Percentiles rank a stretch among this genome's conserved stretches.
These are phyloP conservation scores for Minunthozetes semirufus DNA, from an alignment of 2,888 invertebrate species.

Conservation along the genomic window DNA sequence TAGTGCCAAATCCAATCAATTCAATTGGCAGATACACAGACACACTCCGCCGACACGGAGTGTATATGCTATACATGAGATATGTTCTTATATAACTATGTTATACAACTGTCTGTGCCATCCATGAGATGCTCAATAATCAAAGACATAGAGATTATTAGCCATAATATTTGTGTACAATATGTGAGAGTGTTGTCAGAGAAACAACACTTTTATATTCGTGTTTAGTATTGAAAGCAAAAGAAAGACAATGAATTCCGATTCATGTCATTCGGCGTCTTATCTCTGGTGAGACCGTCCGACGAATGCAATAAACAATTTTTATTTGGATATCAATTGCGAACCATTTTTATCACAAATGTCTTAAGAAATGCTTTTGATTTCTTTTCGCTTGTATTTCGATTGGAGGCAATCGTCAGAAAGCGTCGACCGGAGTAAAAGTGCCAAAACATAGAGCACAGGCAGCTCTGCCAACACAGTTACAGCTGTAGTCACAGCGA, in stretches of 20 bases:
- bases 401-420: not conserved
- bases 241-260: not conserved
- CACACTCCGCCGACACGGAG: not conserved
- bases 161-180: not conserved
- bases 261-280: conserved; percentile 15
- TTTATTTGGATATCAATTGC: conserved; percentile 14
- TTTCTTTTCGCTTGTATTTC: not conserved
- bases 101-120: too few species aligned
- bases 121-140: not conserved
- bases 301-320: conserved; percentile 3
- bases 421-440: not conserved
- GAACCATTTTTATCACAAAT: not conserved
- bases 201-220: not conserved
- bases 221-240: not conserved
- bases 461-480: not conserved
- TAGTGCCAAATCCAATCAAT: conserved; percentile 3
- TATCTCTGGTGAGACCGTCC: not conserved
- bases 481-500: not conserved
- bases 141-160: not conserved
- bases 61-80: not conserved
- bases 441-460: not conserved
- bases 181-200: not conserved
- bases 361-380: not conserved
- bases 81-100: too few species aligned
- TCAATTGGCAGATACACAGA: not conserved